Conservation (phyloP, 1,140 invertebrate genomes). For the Stenopsyche tienmushanensis region DNA sequence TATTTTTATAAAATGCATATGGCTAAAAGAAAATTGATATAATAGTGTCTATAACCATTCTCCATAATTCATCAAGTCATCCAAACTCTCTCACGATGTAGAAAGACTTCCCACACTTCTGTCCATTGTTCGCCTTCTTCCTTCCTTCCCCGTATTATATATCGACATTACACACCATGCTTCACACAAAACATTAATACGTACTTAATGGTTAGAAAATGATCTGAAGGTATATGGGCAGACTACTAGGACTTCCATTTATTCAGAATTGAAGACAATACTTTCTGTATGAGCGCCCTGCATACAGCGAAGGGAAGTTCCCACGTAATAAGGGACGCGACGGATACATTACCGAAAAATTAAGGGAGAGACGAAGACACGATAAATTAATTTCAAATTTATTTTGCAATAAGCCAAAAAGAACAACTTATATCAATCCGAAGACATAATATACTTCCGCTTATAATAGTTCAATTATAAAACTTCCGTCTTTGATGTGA, state of each 20-base stretch:
- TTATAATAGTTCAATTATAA: conserved; percentile 13
- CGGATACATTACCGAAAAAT: neutral
- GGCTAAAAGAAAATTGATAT: too few relatives aligned
- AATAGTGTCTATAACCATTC: too few relatives aligned
- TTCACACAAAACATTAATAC: neutral
- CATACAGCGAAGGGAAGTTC: conserved; percentile 2
- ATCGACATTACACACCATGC: conserved; percentile 4
- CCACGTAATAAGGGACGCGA: neutral
- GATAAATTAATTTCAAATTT: too few relatives aligned
- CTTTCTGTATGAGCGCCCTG: neutral
- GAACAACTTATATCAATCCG: too few relatives aligned
- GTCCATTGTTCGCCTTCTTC: conserved; percentile 27
- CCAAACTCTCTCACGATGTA: conserved; percentile 34
- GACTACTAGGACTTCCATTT: conserved; percentile 17
- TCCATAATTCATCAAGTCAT: too few relatives aligned
- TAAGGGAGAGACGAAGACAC: too few relatives aligned
- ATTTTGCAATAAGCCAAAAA: too few relatives aligned
- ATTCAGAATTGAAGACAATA: conserved; percentile 4
- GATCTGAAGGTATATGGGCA: conserved; percentile 1
- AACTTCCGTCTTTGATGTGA: conserved; percentile 23
- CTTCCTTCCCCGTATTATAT: conserved; percentile 31
- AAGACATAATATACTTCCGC: too few relatives aligned
- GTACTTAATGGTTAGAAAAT: conserved; percentile 9
- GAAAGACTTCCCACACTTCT: conserved; percentile 37
- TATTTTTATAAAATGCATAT: too few relatives aligned